Evolutionary conservation across 1,140 invertebrate genomes (phyloP).

Genomic region (Cheumatopsyche charites): DNA sequence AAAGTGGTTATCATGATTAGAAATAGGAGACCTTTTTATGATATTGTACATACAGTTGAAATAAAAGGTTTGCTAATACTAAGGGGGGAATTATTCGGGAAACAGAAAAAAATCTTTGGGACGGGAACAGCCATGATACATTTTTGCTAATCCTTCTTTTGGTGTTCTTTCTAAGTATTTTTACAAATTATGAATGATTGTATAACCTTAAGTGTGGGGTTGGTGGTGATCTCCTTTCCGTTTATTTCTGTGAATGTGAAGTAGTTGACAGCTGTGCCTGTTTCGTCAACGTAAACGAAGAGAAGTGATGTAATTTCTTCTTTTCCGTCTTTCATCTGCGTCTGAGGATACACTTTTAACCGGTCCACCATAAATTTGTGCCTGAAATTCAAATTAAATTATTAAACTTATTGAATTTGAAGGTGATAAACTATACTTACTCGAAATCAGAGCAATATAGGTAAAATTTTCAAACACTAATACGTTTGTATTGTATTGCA

Average conservation of each 20-base stretch:
- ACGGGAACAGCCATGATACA: too few relatives aligned
- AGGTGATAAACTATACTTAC: too few relatives aligned
- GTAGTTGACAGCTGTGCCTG: conserved; percentile 51
- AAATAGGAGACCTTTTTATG: too few relatives aligned
- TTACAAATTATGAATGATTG: too few relatives aligned
- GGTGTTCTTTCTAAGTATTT: too few relatives aligned
- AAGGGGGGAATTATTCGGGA: too few relatives aligned
- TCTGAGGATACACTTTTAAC: conserved; percentile 50
- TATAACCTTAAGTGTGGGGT: conserved; percentile 12
- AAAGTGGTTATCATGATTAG: conserved; percentile 28
- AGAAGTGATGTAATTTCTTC: conserved; percentile 49
- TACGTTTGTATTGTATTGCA: not conserved
- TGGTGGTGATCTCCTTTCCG: not conserved
- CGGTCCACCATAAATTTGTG: conserved; percentile 56
- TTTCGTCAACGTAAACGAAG: conserved; percentile 54
- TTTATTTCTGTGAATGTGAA: conserved; percentile 49
- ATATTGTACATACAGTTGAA: too few relatives aligned
- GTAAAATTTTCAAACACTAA: not conserved
- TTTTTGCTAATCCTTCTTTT: too few relatives aligned
- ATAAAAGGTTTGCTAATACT: too few relatives aligned
- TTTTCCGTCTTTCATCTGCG: conserved; percentile 42
- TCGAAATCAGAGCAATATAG: too few relatives aligned
- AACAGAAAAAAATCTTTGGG: too few relatives aligned
- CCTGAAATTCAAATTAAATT: conserved; percentile 48
- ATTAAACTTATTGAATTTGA: too few relatives aligned